Percentiles rank a stretch among this genome's conserved stretches.
phyloP scores from a whole-genome alignment of 37 sponge, comb jelly and placozoan species.

The Eunapius fragilis region DNA sequence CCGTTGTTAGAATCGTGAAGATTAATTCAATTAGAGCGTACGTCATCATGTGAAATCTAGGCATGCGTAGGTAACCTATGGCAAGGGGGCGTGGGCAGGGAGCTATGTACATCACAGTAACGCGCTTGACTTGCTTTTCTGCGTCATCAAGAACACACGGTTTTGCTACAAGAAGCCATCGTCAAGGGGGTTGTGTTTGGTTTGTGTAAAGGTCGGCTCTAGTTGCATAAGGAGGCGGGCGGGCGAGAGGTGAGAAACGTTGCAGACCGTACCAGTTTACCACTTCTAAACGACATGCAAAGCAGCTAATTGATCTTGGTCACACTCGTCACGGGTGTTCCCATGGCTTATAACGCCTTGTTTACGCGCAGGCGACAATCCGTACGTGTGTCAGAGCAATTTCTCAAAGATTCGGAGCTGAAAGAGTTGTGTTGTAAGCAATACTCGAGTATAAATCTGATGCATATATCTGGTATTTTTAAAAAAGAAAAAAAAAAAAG shows the following conservation, averaged over 20 bases:
- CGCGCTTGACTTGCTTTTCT: no score
- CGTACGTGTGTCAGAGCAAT: background rate
- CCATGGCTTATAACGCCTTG: background rate
- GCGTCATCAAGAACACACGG: no score
- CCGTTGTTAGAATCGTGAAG: background rate
- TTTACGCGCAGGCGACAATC: background rate
- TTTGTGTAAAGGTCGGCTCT: background rate
- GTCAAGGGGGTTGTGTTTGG: background rate
- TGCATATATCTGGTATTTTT: background rate
- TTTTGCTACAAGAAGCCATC: no score
- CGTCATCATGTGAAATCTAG: background rate
- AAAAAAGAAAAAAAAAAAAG: conserved; percentile 16
- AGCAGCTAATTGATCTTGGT: background rate
- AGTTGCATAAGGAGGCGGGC: background rate
- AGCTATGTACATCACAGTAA: background rate
- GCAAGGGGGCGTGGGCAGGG: background rate
- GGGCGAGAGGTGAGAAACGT: background rate
- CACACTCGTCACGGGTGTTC: background rate
- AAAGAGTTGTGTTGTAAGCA: no score
- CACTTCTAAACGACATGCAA: background rate
- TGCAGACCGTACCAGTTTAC: no score
- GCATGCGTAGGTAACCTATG: background rate
- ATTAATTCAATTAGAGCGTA: background rate
- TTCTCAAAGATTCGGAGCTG: no score
- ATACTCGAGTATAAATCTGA: background rate